A percentile compares a stretch with the other conserved stretches of the same genome.
phyloP scores from a whole-genome alignment of 2,797 vertebrate genomes.

The Pterois miles region DNA sequence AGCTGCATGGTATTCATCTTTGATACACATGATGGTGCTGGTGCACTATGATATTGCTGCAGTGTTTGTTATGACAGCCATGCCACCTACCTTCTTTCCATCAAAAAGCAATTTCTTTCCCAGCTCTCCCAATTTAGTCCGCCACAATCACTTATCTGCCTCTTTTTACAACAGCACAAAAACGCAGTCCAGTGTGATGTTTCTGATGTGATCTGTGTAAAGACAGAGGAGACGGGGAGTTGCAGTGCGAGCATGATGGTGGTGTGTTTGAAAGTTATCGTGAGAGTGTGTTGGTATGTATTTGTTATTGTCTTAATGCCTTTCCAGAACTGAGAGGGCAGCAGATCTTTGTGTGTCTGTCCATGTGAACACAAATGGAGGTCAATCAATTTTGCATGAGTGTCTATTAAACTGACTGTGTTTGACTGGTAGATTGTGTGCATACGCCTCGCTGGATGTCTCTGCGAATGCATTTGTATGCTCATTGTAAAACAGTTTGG shows the following conservation, averaged over 20 bases:
- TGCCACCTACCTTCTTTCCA: conserved; percentile 59
- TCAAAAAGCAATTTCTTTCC: conserved; percentile 61
- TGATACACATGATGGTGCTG: conserved; percentile 74
- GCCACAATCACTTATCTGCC: conserved; percentile 55
- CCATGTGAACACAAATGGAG: conserved; percentile 53
- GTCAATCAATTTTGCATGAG: conserved; percentile 66
- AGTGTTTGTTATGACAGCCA: conserved; percentile 34
- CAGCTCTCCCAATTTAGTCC: conserved; percentile 59
- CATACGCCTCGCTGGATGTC: not conserved
- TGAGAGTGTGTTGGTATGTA: conserved; percentile 4
- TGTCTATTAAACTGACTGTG: conserved; percentile 51
- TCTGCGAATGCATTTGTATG: not conserved
- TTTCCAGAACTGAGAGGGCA: conserved; percentile 28
- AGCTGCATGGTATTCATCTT: conserved; percentile 38
- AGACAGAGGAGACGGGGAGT: conserved; percentile 15
- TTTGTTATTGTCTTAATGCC: conserved; percentile 42
- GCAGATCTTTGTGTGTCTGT: conserved; percentile 23
- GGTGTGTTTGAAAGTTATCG: conserved; percentile 16
- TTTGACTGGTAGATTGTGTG: conserved; percentile 31
- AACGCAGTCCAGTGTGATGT: conserved; percentile 12
- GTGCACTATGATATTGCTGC: conserved; percentile 33
- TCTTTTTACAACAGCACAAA: conserved; percentile 46
- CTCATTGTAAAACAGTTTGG: not conserved
- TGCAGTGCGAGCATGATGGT: not conserved
- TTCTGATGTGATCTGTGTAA: conserved; percentile 57